Percentiles rank a stretch among this genome's conserved stretches.
Evolutionary conservation across 2,797 vertebrate species (phyloP).

Genomic region (Lepilemur septentrionalis): DNA sequence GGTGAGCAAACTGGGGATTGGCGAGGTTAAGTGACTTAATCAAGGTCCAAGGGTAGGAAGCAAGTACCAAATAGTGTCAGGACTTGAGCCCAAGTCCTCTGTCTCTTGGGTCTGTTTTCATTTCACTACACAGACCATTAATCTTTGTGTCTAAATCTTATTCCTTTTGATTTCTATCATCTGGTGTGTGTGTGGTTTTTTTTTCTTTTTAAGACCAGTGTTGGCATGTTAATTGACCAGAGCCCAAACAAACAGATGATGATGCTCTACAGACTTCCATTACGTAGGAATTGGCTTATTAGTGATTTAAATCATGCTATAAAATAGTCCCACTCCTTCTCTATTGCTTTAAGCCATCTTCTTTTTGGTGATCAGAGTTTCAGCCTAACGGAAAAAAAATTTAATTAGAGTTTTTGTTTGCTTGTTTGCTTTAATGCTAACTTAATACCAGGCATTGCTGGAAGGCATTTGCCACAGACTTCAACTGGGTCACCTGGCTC

Average conservation of each 20-base stretch:
- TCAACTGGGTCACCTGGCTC: conserved; percentile 22
- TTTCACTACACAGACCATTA: neutral
- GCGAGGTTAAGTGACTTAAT: neutral
- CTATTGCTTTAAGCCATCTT: neutral
- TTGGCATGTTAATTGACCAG: neutral
- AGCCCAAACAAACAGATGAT: neutral
- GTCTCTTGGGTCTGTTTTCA: neutral
- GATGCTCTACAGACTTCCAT: neutral
- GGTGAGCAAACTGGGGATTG: neutral
- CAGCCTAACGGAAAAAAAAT: neutral
- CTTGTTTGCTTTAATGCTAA: neutral
- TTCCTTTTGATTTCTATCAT: neutral
- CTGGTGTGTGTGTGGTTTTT: neutral
- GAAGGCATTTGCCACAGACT: neutral
- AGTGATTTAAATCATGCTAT: conserved; percentile 14
- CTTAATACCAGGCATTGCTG: neutral
- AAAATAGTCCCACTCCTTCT: neutral
- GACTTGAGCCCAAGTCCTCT: neutral
- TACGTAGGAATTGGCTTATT: neutral
- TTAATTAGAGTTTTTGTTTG: neutral
- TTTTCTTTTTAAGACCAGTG: neutral
- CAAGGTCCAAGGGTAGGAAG: neutral
- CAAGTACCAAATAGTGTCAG: neutral
- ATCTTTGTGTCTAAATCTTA: neutral
- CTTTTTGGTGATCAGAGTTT: neutral